phyloP scores from a whole-genome alignment of 2,113 vertebrate genomes.

The Caloenas nicobarica region DNA sequence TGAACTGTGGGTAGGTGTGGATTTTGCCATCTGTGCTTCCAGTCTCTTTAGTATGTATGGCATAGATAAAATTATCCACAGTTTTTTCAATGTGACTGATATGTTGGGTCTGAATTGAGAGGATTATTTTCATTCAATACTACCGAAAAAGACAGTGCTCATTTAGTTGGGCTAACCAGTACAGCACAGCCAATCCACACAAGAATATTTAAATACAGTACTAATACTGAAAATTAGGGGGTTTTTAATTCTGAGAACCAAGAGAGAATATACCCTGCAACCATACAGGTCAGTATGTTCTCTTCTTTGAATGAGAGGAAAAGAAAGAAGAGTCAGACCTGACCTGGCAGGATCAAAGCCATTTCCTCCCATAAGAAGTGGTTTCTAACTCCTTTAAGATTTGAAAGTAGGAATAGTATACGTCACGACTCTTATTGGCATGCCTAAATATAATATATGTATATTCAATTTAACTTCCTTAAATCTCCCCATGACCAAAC shows the following conservation, averaged over 20 bases:
- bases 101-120: slow-evolving; percentile 50
- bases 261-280: background rate
- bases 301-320: background rate
- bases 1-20: slow-evolving; percentile 47
- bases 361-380: background rate
- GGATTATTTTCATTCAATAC: slow-evolving; percentile 60
- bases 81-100: slow-evolving; percentile 28
- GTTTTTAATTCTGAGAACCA: background rate
- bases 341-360: background rate
- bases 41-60: background rate
- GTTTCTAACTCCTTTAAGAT: background rate
- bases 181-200: background rate
- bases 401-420: background rate
- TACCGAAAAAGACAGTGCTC: slow-evolving; percentile 31
- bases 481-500: background rate
- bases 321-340: background rate
- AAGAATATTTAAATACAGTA: background rate
- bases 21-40: slow-evolving; percentile 60
- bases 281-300: background rate
- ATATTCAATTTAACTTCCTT: background rate
- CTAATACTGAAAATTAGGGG: background rate
- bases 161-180: background rate
- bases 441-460: background rate
- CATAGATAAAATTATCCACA: slow-evolving; percentile 41
- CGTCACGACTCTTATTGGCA: fast-evolving